phyloP scores from a whole-genome alignment of 1,140 invertebrate species.

The Neodiprion fabricii region DNA sequence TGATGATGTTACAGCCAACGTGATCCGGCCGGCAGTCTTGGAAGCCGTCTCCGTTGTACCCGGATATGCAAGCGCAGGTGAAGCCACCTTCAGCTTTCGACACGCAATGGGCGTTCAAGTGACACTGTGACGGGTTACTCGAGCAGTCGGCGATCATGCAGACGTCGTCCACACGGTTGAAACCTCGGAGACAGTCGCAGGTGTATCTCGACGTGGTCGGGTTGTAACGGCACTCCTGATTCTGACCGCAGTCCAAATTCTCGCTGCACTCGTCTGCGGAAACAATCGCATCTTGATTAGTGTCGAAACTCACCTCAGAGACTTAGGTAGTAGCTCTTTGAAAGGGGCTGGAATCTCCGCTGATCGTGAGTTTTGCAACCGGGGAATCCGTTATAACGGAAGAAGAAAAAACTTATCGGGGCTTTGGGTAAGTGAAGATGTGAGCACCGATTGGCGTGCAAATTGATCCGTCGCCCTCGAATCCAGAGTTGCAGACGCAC shows the following conservation, averaged over 20 bases:
- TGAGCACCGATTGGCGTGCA: conserved; percentile 69
- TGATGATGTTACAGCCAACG: conserved; percentile 78
- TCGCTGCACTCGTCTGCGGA: conserved; percentile 69
- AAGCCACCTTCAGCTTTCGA: conserved; percentile 61
- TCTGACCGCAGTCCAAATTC: conserved; percentile 74
- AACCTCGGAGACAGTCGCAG: conserved; percentile 74
- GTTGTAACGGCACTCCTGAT: conserved; percentile 78
- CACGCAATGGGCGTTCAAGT: conserved; percentile 69
- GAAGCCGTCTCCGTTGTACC: conserved; percentile 81
- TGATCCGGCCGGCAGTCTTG: conserved; percentile 68
- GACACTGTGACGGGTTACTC: conserved; percentile 63
- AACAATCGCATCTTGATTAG: not conserved
- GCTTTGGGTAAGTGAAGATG: conserved; percentile 42
- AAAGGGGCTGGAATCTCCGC: not conserved
- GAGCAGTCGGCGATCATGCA: conserved; percentile 63
- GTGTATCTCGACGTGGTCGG: conserved; percentile 64
- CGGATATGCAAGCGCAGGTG: conserved; percentile 80
- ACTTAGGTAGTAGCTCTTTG: not conserved
- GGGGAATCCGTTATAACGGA: not conserved
- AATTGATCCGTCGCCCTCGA: conserved; percentile 77
- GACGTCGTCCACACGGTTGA: conserved; percentile 60
- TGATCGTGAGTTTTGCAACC: not conserved
- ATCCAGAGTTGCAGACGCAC: conserved; percentile 83
- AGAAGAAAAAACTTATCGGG: not conserved
- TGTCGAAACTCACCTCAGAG: not conserved